Percentiles rank a stretch among this genome's conserved stretches.
Evolutionary conservation across 2,113 vertebrate species (phyloP).

Genomic region (Dicaeum eximium): DNA sequence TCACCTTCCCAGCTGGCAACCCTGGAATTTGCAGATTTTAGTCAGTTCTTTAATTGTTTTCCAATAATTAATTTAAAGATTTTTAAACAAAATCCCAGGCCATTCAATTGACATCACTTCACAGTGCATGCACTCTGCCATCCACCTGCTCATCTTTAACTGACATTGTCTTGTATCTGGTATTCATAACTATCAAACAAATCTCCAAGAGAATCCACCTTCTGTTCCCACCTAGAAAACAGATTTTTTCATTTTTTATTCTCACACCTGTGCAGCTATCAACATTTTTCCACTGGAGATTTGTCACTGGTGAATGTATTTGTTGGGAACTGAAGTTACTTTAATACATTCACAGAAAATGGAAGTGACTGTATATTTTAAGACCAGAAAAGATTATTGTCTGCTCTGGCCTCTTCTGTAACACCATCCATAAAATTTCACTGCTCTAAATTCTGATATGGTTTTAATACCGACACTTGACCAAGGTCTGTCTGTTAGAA

Average conservation of each 20-base stretch:
- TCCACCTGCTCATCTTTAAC: slow-evolving; percentile 68
- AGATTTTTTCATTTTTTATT: slow-evolving; percentile 52
- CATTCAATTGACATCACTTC: slow-evolving; percentile 60
- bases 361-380: neutral
- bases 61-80: slow-evolving; percentile 14
- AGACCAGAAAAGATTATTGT: neutral
- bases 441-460: neutral
- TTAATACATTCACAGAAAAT: neutral
- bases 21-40: slow-evolving; percentile 14
- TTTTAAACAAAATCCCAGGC: slow-evolving; percentile 49
- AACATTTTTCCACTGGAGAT: slow-evolving; percentile 25
- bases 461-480: neutral
- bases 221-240: slow-evolving; percentile 65
- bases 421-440: neutral
- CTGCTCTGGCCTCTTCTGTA: neutral
- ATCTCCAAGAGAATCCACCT: slow-evolving; percentile 41
- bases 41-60: slow-evolving; percentile 46
- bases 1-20: slow-evolving; percentile 26
- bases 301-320: neutral
- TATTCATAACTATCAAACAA: slow-evolving; percentile 55
- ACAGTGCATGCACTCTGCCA: slow-evolving; percentile 7
- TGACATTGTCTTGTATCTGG: slow-evolving; percentile 45
- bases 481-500: neutral
- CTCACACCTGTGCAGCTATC: slow-evolving; percentile 37
- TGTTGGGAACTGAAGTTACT: neutral